Evolutionary conservation across 2,888 invertebrate genomes (phyloP).

Genomic region (Polyommatus icarus): DNA sequence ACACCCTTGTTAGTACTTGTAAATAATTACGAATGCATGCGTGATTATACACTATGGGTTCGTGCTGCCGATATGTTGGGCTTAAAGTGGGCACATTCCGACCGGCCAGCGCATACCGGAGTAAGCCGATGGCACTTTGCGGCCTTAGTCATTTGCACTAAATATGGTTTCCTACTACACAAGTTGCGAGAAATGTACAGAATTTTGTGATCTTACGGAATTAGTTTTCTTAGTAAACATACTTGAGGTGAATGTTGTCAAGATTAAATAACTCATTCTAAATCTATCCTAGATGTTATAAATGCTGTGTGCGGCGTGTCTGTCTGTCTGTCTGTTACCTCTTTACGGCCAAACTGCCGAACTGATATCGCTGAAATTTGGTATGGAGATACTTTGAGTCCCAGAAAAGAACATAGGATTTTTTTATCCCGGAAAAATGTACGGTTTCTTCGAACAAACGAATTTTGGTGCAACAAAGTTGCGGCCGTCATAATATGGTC

Average conservation of each 20-base stretch:
- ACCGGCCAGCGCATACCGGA: background rate
- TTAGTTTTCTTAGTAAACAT: background rate
- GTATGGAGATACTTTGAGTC: no score
- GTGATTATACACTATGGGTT: constrained; percentile 18
- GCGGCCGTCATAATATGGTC: no score
- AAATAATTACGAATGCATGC: constrained; percentile 29
- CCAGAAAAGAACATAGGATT: no score
- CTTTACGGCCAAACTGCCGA: no score
- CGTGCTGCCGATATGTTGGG: constrained; percentile 16
- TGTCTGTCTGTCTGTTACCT: no score
- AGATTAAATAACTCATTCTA: no score
- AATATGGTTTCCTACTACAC: background rate
- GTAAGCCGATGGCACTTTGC: constrained; percentile 21
- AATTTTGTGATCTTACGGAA: background rate
- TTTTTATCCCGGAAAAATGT: no score
- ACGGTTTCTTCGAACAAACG: no score
- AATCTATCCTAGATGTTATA: no score
- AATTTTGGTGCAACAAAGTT: no score
- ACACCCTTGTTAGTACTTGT: constrained; percentile 30
- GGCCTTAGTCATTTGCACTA: constrained; percentile 27
- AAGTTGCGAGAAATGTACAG: background rate
- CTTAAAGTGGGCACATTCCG: constrained; percentile 21
- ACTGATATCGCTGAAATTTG: no score
- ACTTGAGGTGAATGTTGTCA: background rate
- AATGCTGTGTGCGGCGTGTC: no score